Percentiles rank a stretch among this genome's conserved stretches.
Conservation (phyloP, 2,797 vertebrate species). For the Hylomyscus alleni region DNA sequence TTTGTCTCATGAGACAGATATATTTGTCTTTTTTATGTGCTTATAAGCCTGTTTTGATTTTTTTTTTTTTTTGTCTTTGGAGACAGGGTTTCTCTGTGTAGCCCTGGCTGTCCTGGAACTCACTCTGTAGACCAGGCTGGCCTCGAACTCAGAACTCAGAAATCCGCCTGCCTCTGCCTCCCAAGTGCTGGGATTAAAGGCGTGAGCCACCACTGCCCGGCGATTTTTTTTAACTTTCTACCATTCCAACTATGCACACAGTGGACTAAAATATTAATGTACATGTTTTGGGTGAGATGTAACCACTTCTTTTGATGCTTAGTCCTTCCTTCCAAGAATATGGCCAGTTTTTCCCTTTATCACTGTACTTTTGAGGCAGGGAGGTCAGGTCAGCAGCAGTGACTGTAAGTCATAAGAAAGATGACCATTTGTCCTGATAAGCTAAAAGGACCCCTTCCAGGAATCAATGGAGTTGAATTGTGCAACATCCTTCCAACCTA, state of each 20-base stretch:
- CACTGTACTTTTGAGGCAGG: not conserved
- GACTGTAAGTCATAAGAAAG: not conserved
- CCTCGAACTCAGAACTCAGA: too few relatives aligned
- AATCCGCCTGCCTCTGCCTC: too few relatives aligned
- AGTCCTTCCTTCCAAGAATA: conserved; percentile 9
- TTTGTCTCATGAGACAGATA: not conserved
- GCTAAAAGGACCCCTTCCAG: not conserved
- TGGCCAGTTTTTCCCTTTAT: conserved; percentile 12
- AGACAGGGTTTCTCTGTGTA: too few relatives aligned
- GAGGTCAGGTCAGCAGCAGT: not conserved
- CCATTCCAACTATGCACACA: not conserved
- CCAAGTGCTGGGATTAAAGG: too few relatives aligned
- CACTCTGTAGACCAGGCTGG: too few relatives aligned
- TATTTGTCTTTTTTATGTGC: conserved; percentile 18
- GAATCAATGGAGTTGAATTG: not conserved
- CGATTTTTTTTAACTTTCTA: conserved; percentile 5
- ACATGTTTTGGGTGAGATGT: not conserved
- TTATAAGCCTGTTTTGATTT: not conserved
- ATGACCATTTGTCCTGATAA: not conserved
- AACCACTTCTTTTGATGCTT: not conserved
- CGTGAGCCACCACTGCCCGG: too few relatives aligned
- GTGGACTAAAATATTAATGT: not conserved
- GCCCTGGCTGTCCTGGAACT: too few relatives aligned
- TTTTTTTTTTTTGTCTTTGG: not conserved
- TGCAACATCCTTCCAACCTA: not conserved